Evolutionary conservation across 2,113 vertebrate genomes (phyloP).

Genomic region (Rhadina sibilatrix): DNA sequence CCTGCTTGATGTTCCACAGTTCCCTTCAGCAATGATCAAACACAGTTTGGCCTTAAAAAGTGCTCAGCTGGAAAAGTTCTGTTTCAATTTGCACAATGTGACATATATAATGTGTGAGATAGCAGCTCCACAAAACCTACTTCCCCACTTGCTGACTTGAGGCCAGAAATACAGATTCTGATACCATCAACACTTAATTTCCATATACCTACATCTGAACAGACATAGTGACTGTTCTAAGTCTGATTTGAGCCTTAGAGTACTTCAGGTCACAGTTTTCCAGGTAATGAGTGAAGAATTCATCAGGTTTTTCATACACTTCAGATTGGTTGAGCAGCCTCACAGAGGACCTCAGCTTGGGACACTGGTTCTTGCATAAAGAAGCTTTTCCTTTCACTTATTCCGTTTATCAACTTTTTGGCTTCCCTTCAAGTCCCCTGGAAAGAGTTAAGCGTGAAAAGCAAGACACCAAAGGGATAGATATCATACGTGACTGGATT

Average conservation of each 20-base stretch:
- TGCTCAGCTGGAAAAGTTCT: background rate
- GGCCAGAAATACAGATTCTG: background rate
- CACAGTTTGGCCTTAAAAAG: background rate
- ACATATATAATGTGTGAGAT: background rate
- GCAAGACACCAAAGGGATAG: background rate
- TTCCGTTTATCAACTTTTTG: background rate
- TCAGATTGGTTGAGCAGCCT: background rate
- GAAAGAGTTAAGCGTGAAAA: background rate
- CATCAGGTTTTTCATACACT: background rate
- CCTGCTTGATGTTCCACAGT: background rate
- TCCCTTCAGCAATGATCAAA: background rate
- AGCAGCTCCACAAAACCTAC: background rate
- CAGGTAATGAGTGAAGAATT: background rate
- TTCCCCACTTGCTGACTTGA: background rate
- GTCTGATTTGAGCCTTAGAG: background rate
- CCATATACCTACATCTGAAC: background rate
- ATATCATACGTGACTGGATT: background rate
- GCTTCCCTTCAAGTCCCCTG: background rate
- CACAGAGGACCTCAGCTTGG: background rate
- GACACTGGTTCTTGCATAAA: background rate
- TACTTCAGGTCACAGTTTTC: background rate
- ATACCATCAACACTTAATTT: background rate
- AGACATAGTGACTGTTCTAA: background rate
- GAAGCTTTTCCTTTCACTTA: background rate
- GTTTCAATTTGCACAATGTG: background rate